Evolutionary conservation across 2,113 vertebrate species (phyloP).

Genomic region (Engystomops pustulosus): DNA sequence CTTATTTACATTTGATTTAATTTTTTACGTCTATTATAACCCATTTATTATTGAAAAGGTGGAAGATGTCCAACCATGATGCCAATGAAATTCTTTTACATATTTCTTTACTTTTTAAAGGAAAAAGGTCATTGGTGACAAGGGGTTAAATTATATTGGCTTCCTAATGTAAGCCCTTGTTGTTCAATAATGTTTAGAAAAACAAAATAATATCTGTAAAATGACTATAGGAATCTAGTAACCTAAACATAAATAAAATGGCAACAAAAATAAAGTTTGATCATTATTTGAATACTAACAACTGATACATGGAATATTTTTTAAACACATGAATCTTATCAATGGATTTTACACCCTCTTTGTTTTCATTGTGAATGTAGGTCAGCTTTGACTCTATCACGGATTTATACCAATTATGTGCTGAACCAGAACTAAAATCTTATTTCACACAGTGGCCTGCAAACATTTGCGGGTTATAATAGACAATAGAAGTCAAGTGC

Average conservation of each 20-base stretch:
- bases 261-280: neutral
- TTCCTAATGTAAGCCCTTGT: neutral
- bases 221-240: neutral
- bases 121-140: too few species aligned
- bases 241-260: neutral
- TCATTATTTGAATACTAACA: neutral
- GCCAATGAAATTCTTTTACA: too few species aligned
- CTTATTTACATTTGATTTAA: too few species aligned
- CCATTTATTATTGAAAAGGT: too few species aligned
- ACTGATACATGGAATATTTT: neutral
- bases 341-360: neutral
- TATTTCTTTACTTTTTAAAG: too few species aligned
- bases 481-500: conserved; percentile 15
- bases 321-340: neutral
- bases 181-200: neutral
- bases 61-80: too few species aligned
- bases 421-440: conserved; percentile 35
- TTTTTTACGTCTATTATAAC: too few species aligned
- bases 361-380: neutral
- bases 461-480: conserved; percentile 28
- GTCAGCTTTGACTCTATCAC: conserved; percentile 18
- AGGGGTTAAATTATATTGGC: too few species aligned
- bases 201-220: neutral
- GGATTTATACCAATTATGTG: conserved; percentile 22
- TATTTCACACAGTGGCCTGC: conserved; percentile 5